Evolutionary conservation across 2,113 vertebrate species (phyloP), one percentile per base, ranked within the genome.

Genomic region (Phrynosoma platyrhinos): DNA sequence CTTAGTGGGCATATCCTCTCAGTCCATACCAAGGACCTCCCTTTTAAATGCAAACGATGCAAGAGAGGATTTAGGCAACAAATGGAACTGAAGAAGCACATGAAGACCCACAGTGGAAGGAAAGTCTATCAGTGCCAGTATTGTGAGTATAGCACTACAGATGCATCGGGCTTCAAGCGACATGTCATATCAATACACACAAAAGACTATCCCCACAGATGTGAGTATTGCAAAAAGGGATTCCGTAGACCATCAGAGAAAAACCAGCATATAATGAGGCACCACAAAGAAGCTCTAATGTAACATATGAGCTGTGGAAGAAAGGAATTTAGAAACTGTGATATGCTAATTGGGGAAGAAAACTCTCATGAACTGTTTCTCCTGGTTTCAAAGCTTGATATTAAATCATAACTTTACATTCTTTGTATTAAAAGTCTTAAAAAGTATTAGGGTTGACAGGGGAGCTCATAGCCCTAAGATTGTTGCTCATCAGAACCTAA

Each of bases 81-180:
- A 16, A 98, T 96, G 0, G 99, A 99, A 96, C 97, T 99, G 40
- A 99, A 99, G 97, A 99, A 99, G 96, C 99, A 99, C 97, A 99
- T 99, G 98, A 99, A 99, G 97, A 99, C 98, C 32, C 99, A 99
- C 97, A 99, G 98, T 53, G 99, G 99, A 91, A 98, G 98, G 91
- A 99, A 99, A 93, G 98, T 99, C 80, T 99, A 99, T 96, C 99
- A 99, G 90, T 99, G 99, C 96, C 98, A 99, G 97, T 99, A 98
- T 95, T 99, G 98, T 95, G 98, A 99, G 93, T 99, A 99, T 93
- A 99, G 98, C 97, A 99, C 98, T 93, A 98, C 99, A 88, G 99
- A 99, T 95, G 98, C 99, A 76, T 99, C 99, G 30, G 99, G 99
- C 95, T 99, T 99, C 94, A 99, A 99, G 90, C 98, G 99, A n/a